Evolutionary conservation across 2,797 vertebrate species (phyloP).

Genomic region (Eulemur coronatus): DNA sequence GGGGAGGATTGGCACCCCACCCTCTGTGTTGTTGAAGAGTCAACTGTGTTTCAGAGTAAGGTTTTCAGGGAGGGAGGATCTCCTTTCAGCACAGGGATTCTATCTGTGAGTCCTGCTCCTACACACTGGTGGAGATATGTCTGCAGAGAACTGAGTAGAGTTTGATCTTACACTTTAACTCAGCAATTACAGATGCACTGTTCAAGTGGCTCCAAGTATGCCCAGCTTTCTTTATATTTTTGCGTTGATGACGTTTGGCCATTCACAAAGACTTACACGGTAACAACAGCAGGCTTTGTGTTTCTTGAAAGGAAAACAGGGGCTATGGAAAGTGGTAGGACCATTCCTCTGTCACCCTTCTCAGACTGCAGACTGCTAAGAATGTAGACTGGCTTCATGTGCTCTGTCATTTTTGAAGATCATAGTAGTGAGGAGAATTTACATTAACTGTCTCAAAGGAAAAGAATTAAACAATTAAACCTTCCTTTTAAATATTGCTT

Average conservation of each 20-base stretch:
- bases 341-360: neutral
- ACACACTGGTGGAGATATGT: neutral
- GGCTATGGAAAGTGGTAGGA: neutral
- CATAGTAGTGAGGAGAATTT: constrained; percentile 34
- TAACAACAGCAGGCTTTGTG: constrained; percentile 18
- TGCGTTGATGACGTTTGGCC: constrained; percentile 5
- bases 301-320: constrained; percentile 34
- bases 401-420: constrained; percentile 53
- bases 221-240: neutral
- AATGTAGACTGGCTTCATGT: constrained; percentile 35
- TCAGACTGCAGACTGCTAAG: neutral
- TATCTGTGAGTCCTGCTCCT: neutral
- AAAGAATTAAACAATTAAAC: constrained; percentile 31
- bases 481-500: constrained; percentile 52
- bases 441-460: constrained; percentile 45
- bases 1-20: neutral
- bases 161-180: neutral
- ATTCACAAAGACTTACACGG: neutral
- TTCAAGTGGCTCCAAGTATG: neutral
- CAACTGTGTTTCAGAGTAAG: neutral
- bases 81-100: neutral
- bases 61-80: neutral
- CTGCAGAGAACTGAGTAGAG: neutral
- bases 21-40: neutral
- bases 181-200: neutral